Percentiles rank a stretch among this genome's conserved stretches.
These are phyloP conservation scores for Lutjanus campechanus DNA, from an alignment of 2,797 vertebrate genomes.

Conservation along the genomic window DNA sequence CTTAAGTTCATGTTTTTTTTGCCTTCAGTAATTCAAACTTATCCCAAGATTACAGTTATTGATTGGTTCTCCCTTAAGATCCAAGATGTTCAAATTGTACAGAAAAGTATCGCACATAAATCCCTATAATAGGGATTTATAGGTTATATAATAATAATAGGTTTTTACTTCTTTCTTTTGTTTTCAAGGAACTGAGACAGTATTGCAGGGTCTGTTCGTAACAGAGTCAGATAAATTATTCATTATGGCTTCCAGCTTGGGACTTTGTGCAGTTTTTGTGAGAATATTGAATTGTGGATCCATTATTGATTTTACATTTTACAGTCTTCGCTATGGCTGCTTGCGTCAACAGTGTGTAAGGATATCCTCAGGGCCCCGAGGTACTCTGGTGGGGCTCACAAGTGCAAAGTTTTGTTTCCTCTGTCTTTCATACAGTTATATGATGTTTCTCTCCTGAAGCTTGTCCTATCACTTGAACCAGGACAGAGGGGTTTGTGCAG, in stretches of 20 bases:
- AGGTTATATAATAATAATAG: no score
- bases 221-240: constrained; percentile 41
- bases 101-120: no score
- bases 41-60: no score
- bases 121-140: no score
- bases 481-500: constrained; percentile 37
- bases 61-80: not conserved
- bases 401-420: not conserved
- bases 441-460: not conserved
- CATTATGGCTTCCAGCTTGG: constrained; percentile 5
- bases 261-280: constrained; percentile 16
- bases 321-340: not conserved
- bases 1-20: not conserved
- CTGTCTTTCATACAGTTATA: not conserved
- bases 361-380: not conserved
- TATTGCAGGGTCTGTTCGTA: not conserved
- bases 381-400: not conserved
- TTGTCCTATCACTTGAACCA: not conserved
- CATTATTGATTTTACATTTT: constrained; percentile 37
- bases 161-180: not conserved
- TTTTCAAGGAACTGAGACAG: not conserved
- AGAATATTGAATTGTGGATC: constrained; percentile 20
- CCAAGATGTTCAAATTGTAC: not conserved
- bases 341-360: not conserved
- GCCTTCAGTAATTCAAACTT: no score